Base-by-base conservation (phyloP, 2,888 invertebrate species). In the Ectemnius cavifrons region DNA sequence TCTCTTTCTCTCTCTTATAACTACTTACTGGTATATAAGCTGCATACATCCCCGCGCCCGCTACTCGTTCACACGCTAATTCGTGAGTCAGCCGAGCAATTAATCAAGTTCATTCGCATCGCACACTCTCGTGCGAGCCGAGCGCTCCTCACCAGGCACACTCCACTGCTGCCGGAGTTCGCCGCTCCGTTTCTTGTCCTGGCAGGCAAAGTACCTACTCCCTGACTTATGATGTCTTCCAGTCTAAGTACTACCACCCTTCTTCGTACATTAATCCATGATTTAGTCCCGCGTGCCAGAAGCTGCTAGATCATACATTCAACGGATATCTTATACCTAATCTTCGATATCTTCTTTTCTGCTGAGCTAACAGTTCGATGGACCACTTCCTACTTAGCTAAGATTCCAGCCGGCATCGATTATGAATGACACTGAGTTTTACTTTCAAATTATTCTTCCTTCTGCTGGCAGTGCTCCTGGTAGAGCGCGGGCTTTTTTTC, bases 71-170 rank as follows among this genome's bases (percentile, higher is more conserved):
- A 70, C 75, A 79, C 80, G 79, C 80, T 80, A 81, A 83, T 84
- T 85, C 81, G 78, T 86, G 84, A 84, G 83, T 87, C 86, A 83
- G 75, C 73, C 77, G 74, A 79, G 82, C 81, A 87, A 87, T 87
- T 87, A 87, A 86, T 87, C 83, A 81, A 85, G 83, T 82, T 84
- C 81, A 83, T 84, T 86, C 83, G 76, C 86, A 80, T 83, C 79
- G 80, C 68, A 71, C 62, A 64, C 61, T 14, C 4, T 13, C 52
- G 37, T 37, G 37, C 37, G 37, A 6, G 37, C 37, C 37, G 2
- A 37, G 37, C 37, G 37, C 37, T 37, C 5, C 37, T 37, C 37
- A 37, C 37, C 58, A 13, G 65, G 45, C 27, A 75, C 52, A 71
- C 73, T 58, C 58, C 60, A 65, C 59, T 37, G 37, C 70, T 52